Conservation (phyloP, 2,888 invertebrate genomes). For the Cyclophora punctaria region DNA sequence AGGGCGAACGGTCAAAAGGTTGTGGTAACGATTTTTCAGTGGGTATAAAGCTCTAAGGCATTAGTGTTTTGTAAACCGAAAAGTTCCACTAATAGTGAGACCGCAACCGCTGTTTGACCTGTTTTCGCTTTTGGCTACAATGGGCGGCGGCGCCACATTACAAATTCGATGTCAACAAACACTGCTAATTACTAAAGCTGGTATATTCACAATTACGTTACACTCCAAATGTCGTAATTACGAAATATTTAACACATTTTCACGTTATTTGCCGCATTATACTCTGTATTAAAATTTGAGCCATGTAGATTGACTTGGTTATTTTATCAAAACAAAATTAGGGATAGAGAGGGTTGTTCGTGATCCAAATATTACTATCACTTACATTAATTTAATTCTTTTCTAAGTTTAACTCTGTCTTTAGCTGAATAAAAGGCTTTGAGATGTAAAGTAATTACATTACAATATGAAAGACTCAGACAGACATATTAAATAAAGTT, state of each 20-base stretch:
- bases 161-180: slow-evolving; percentile 6
- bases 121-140: slow-evolving; percentile 11
- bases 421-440: too few species aligned
- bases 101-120: slow-evolving; percentile 15
- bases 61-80: slow-evolving; percentile 11
- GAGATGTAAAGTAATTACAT: too few species aligned
- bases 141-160: slow-evolving; percentile 15
- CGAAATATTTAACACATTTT: neutral
- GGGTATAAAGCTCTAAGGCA: neutral
- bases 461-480: too few species aligned
- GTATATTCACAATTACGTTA: neutral
- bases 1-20: slow-evolving; percentile 17
- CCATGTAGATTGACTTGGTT: neutral
- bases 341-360: too few species aligned
- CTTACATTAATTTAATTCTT: too few species aligned
- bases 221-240: neutral
- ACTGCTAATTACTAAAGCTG: slow-evolving; percentile 12
- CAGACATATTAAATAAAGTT: too few species aligned
- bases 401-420: too few species aligned
- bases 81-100: slow-evolving; percentile 13
- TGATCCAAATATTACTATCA: too few species aligned
- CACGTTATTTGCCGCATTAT: neutral
- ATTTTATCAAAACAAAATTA: neutral
- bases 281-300: neutral
- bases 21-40: neutral